These are phyloP conservation scores for Sciaenops ocellatus DNA, from an alignment of 2,797 vertebrate species.

Conservation along the genomic window DNA sequence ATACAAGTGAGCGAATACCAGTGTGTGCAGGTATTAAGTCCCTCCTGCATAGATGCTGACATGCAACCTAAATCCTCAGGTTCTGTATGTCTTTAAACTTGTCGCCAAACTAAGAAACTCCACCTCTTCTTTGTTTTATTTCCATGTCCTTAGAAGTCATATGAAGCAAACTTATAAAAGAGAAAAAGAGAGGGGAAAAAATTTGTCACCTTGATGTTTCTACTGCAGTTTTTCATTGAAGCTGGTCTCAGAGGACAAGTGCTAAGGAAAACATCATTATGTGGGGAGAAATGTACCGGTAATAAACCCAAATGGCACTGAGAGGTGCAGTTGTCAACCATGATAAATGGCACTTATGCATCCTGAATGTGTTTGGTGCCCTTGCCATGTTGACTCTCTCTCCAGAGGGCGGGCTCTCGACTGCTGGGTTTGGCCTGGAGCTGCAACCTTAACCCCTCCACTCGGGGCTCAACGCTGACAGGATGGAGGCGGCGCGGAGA, in stretches of 20 bases:
- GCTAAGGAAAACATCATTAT: constrained; percentile 85
- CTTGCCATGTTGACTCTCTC: constrained; percentile 81
- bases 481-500: constrained; percentile 42
- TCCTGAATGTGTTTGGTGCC: constrained; percentile 83
- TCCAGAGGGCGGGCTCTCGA: constrained; percentile 71
- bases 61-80: constrained; percentile 41
- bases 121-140: constrained; percentile 58
- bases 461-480: constrained; percentile 56
- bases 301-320: constrained; percentile 86
- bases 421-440: constrained; percentile 71
- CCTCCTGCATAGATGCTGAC: constrained; percentile 44
- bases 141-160: constrained; percentile 66
- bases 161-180: constrained; percentile 73
- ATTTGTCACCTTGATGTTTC: constrained; percentile 83
- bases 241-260: constrained; percentile 80
- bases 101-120: constrained; percentile 39
- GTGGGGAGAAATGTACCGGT: constrained; percentile 82
- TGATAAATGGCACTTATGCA: constrained; percentile 85
- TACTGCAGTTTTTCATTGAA: constrained; percentile 78
- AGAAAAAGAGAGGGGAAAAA: constrained; percentile 17
- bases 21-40: constrained; percentile 32
- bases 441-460: constrained; percentile 68
- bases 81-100: constrained; percentile 43
- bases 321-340: constrained; percentile 82
- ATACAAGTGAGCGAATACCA: constrained; percentile 32